Base-by-base conservation (phyloP, 2,888 invertebrate species). In the Yponomeuta sedellus region DNA sequence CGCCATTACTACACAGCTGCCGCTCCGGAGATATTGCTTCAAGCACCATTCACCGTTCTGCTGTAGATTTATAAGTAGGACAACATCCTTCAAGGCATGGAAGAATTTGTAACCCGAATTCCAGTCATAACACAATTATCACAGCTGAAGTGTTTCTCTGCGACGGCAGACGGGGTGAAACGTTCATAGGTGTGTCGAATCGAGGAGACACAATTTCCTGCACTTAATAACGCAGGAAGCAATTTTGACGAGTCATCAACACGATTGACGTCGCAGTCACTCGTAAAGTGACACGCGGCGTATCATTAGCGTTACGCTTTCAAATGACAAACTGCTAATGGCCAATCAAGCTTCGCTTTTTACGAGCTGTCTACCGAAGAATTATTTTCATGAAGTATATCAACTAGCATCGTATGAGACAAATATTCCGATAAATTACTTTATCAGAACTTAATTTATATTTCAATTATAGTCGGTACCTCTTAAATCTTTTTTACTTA, bases 181-280 rank as follows among this genome's bases (percentile, higher is more conserved):
- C 58, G 22, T 58, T 65, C 63, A 44, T 75, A 83, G 88, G 88
- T 85, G 88, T 87, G 88, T 79, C 86, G 81, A 81, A 52, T 81
- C 77, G 83, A 85, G 85, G 80, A 89, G 85, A 86, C 86, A 88
- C 90, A 91, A 91, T 91, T 91, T 91, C 90, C 90, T 89, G 90
- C 89, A 89, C 90, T 90, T 91, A 91, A 91, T 84, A 88, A 83
- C 85, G 72, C 86, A 84, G 90, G 90, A 91, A 89, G 86, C 82
- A 88, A 90, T 90, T 88, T 86, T 90, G 90, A 88, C 83, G 88
- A 89, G 78, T 90, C 90, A 88, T 88, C 89, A 89, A 89, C 88
- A 76, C 81, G 81, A 57, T 44, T 66, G 62, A 66, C 66, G 22
- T 59, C 58, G 39, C 39, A 22, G 39, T 58, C 59, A 39, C 34